Conservation (phyloP, 2,888 invertebrate species). For the Rhogogaster chlorosoma region DNA sequence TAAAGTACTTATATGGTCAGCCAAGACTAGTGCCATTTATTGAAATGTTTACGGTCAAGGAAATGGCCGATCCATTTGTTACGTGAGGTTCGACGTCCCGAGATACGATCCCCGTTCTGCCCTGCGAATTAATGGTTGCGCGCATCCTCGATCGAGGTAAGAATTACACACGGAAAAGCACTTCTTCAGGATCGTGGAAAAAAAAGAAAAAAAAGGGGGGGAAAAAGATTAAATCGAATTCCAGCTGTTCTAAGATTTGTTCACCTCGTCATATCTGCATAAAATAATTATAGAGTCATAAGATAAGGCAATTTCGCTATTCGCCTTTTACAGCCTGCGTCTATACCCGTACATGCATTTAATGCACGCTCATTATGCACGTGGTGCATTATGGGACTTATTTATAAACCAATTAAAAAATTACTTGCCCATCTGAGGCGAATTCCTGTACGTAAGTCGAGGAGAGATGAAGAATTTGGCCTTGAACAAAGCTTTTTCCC, state of each 20-base stretch:
- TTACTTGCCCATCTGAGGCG: conserved; percentile 3
- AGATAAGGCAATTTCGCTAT: neutral
- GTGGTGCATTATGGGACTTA: conserved; percentile 55
- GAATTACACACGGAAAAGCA: neutral
- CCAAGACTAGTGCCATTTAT: conserved; percentile 21
- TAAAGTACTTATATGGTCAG: conserved; percentile 42
- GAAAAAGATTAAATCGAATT: neutral
- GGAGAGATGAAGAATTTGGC: neutral
- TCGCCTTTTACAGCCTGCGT: neutral
- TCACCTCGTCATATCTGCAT: neutral
- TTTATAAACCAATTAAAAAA: conserved; percentile 59
- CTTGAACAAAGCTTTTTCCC: neutral
- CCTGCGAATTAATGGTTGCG: conserved; percentile 18
- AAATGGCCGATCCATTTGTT: conserved; percentile 23
- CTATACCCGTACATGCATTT: conserved; percentile 10
- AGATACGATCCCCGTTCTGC: conserved; percentile 22
- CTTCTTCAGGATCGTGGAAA: neutral
- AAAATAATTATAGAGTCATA: conserved; percentile 21
- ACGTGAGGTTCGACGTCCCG: neutral
- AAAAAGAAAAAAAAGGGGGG: neutral
- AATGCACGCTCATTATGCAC: conserved; percentile 54
- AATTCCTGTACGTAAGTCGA: neutral
- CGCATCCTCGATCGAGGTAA: conserved; percentile 3
- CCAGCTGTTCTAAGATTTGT: neutral
- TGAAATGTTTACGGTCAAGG: conserved; percentile 45